These are phyloP conservation scores for Limulus polyphemus DNA, from an alignment of 2,888 invertebrate genomes.

Conservation along the genomic window DNA sequence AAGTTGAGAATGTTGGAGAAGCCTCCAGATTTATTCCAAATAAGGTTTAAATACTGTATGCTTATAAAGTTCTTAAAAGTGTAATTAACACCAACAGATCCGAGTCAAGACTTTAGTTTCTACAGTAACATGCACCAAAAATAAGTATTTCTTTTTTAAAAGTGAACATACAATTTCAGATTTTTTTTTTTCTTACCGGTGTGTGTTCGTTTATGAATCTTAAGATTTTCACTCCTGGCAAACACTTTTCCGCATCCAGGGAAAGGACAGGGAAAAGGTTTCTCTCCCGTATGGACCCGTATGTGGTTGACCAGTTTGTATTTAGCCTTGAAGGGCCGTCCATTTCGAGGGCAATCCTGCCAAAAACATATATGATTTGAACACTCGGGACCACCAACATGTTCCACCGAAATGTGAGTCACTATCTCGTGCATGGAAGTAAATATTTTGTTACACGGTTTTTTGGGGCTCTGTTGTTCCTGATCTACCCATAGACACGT, in stretches of 20 bases:
- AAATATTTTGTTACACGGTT: constrained; percentile 78
- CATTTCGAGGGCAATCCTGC: constrained; percentile 89
- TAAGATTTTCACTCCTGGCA: constrained; percentile 94
- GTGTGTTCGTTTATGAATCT: constrained; percentile 99
- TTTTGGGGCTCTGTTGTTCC: constrained; percentile 17
- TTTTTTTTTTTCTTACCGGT: constrained; percentile 61
- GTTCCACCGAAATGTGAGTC: constrained; percentile 91
- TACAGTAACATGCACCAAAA: too few species aligned
- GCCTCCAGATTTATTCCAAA: too few species aligned
- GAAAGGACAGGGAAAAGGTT: constrained; percentile 95
- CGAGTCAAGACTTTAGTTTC: too few species aligned
- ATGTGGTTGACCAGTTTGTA: constrained; percentile 99
- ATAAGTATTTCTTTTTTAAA: too few species aligned
- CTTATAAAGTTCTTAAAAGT: too few species aligned
- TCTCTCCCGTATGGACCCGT: constrained; percentile 96
- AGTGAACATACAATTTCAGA: too few species aligned
- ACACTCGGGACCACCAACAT: constrained; percentile 96
- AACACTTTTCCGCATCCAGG: constrained; percentile 96
- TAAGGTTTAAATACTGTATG: too few species aligned
- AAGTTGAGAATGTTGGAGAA: too few species aligned
- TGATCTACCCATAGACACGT: constrained; percentile 48
- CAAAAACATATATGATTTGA: constrained; percentile 96
- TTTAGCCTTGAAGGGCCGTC: constrained; percentile 95
- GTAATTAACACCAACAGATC: too few species aligned
- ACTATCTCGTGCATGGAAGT: constrained; percentile 92